phyloP scores from a whole-genome alignment of 2,113 vertebrate genomes.

The Colinus virginianus region DNA sequence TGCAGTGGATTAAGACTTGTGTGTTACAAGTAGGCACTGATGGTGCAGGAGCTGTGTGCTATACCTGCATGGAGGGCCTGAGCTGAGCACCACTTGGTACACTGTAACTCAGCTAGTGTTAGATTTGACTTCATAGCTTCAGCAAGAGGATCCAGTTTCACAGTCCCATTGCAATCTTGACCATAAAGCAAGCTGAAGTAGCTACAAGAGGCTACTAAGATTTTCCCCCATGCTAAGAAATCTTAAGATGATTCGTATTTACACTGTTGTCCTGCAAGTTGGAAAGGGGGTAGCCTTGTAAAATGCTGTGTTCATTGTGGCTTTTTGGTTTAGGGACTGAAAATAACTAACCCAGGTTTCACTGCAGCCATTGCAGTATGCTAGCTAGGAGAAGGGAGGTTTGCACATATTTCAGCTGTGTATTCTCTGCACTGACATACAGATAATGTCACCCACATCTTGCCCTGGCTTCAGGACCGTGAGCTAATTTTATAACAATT shows the following conservation, averaged over 20 bases:
- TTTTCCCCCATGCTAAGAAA: background rate
- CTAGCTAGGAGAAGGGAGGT: accelerated
- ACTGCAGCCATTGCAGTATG: background rate
- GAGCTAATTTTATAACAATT: slow-evolving; percentile 50
- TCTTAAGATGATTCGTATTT: background rate
- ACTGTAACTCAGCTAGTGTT: background rate
- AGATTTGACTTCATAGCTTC: background rate
- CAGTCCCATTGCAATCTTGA: background rate
- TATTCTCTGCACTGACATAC: background rate
- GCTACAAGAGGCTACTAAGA: background rate
- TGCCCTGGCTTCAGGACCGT: slow-evolving; percentile 3
- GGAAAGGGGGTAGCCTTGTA: background rate
- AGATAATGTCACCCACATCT: slow-evolving; percentile 1
- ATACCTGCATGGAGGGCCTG: background rate
- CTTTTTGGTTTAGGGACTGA: background rate
- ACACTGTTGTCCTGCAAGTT: background rate
- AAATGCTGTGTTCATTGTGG: background rate
- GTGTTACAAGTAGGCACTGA: background rate
- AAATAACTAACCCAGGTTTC: background rate
- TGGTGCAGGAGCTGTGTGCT: background rate
- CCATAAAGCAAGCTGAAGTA: background rate
- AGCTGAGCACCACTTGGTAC: background rate
- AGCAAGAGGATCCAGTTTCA: background rate
- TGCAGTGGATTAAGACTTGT: background rate
- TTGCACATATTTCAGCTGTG: background rate